These are phyloP conservation scores for Drosophila dunni DNA, from an alignment of 1,140 invertebrate species.

Conservation along the genomic window DNA sequence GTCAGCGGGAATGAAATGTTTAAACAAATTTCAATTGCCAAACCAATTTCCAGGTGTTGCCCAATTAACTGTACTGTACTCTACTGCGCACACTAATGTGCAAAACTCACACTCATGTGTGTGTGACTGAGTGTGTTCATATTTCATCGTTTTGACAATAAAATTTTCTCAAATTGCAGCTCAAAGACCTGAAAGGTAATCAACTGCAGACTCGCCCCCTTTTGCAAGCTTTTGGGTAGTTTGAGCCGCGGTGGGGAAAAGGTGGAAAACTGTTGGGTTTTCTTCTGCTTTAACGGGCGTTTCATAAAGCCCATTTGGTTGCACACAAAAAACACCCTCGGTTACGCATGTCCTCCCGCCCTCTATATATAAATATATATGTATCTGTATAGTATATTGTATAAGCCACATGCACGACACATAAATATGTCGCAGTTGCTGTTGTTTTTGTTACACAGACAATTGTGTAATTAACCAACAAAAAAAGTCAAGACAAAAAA, in stretches of 20 bases:
- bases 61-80: conserved; percentile 9
- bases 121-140: conserved; percentile 24
- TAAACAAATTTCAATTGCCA: conserved; percentile 28
- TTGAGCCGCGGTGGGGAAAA: neutral
- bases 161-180: conserved; percentile 68
- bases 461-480: conserved; percentile 77
- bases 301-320: conserved; percentile 48
- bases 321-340: conserved; percentile 62
- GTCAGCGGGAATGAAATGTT: conserved; percentile 39
- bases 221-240: neutral
- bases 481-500: conserved; percentile 35
- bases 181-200: conserved; percentile 38
- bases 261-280: neutral
- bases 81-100: conserved; percentile 63
- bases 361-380: too few species aligned
- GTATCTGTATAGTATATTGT: conserved; percentile 39
- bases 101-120: conserved; percentile 45
- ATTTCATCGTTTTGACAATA: conserved; percentile 62
- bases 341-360: conserved; percentile 62
- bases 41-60: conserved; percentile 27
- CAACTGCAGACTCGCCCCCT: conserved; percentile 18
- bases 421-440: conserved; percentile 58
- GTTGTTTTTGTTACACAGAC: conserved; percentile 54
- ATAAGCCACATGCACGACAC: conserved; percentile 57
- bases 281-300: conserved; percentile 13